These are phyloP conservation scores for Suillia variegata DNA, from an alignment of 2,888 invertebrate genomes.

Conservation along the genomic window DNA sequence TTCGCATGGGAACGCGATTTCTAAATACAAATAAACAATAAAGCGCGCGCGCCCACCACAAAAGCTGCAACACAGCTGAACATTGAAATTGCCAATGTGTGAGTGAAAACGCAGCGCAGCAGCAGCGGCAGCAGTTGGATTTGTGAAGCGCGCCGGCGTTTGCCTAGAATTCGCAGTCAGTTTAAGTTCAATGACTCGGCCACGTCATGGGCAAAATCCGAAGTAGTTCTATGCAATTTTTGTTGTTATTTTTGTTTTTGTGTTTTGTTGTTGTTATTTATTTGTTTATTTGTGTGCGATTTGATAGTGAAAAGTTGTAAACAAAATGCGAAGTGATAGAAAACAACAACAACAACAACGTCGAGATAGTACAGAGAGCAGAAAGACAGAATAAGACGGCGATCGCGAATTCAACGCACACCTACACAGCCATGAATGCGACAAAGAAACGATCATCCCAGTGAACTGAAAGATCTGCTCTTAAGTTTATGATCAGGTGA, in stretches of 20 bases:
- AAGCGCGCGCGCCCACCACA: neutral
- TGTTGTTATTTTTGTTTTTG: constrained; percentile 15
- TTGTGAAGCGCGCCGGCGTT: constrained; percentile 1
- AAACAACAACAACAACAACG: too few relatives aligned
- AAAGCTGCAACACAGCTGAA: neutral
- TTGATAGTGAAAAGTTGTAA: constrained; percentile 43
- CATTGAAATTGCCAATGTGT: too few relatives aligned
- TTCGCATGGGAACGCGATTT: neutral
- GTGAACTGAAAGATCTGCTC: too few relatives aligned
- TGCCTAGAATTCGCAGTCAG: constrained; percentile 26
- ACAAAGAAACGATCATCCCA: too few relatives aligned
- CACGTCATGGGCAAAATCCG: constrained; percentile 51
- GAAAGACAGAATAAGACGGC: too few relatives aligned
- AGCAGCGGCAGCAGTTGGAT: neutral
- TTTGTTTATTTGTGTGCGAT: too few relatives aligned
- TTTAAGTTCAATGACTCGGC: constrained; percentile 55
- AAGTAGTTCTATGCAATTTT: constrained; percentile 25
- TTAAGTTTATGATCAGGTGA: too few relatives aligned
- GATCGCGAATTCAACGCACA: too few relatives aligned
- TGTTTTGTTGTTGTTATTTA: too few relatives aligned
- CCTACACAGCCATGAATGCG: too few relatives aligned
- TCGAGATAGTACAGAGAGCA: too few relatives aligned
- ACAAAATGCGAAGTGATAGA: too few relatives aligned
- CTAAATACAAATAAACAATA: neutral
- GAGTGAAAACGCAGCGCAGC: neutral